These are phyloP conservation scores for Neuroterus valhalla DNA, from an alignment of 1,140 invertebrate genomes.

Conservation along the genomic window DNA sequence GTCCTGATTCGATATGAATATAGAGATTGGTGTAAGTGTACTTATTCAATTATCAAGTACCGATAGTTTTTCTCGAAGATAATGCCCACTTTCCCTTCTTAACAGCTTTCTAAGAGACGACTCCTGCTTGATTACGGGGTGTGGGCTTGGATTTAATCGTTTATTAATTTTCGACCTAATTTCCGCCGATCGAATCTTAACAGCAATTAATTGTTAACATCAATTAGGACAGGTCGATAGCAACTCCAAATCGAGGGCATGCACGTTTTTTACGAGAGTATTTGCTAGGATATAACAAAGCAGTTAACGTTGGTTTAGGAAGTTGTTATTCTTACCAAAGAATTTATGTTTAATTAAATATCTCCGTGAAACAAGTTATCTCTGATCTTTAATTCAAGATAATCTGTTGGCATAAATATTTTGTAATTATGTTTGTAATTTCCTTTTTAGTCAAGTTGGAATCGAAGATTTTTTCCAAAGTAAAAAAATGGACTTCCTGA, in stretches of 20 bases:
- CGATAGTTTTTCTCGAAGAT: background rate
- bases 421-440: no score
- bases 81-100: conserved; percentile 8
- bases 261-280: background rate
- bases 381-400: no score
- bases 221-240: background rate
- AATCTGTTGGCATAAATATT: no score
- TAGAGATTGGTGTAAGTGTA: background rate
- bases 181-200: conserved; percentile 4
- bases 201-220: conserved; percentile 3
- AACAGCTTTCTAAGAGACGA: conserved; percentile 4
- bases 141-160: conserved; percentile 4
- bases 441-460: no score
- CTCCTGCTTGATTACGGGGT: background rate
- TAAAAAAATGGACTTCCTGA: background rate
- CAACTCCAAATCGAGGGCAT: background rate
- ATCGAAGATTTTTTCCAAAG: background rate
- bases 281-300: background rate
- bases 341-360: no score
- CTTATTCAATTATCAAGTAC: conserved; percentile 6
- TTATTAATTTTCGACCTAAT: conserved; percentile 9
- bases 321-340: background rate
- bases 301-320: background rate
- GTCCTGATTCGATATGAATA: background rate
- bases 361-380: no score